Base-by-base conservation (phyloP, 2,113 vertebrate genomes). In the Chamaetylas fuelleborni region DNA sequence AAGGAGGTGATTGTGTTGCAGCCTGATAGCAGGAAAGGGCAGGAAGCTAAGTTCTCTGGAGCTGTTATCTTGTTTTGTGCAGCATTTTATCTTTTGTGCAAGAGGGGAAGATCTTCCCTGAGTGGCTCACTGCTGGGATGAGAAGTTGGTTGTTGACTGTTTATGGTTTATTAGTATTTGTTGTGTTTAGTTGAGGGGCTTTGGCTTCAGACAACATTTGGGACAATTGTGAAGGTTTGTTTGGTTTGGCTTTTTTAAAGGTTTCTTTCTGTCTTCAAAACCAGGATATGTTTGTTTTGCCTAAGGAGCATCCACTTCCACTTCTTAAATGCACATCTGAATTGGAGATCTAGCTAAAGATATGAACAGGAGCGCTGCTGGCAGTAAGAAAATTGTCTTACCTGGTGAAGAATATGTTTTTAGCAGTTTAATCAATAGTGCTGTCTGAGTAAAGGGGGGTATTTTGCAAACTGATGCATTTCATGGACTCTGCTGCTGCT, bases 21-120 rank as follows among this genome's bases (percentile, higher is more conserved):
- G 51, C 48, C 87, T 4, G 64, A 92, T 85, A 95, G 84, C 61
- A 81, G 62, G 48, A 79, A 43, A 82, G 54, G 71, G 53, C 74
- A 91, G 82, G 96, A 95, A 96, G 61, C 48, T 14, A 5, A 72
- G 57, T 57, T 34, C 61, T 93, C 90, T 90, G 92, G 50, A 47
- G 38, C 76, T 51, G 67, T 33, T 94, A 90, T 11, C 36, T 71
- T 60, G 36, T 64, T 86, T 74, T 82, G n/a, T 83, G 60, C 42
- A 65, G 48, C 19, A 0, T 90, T 83, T 88, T 88, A 81, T 93
- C 92, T 89, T 87, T 78, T 25, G 19, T 50, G 69, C 45, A 58
- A 73, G 29, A 82, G 20, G 47, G 36, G 11, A 73, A 62, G 38
- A 70, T 36, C 81, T 86, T 86, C 83, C 76, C 86, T 31, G 61